phyloP scores from a whole-genome alignment of 2,113 vertebrate species.

The Egretta garzetta region DNA sequence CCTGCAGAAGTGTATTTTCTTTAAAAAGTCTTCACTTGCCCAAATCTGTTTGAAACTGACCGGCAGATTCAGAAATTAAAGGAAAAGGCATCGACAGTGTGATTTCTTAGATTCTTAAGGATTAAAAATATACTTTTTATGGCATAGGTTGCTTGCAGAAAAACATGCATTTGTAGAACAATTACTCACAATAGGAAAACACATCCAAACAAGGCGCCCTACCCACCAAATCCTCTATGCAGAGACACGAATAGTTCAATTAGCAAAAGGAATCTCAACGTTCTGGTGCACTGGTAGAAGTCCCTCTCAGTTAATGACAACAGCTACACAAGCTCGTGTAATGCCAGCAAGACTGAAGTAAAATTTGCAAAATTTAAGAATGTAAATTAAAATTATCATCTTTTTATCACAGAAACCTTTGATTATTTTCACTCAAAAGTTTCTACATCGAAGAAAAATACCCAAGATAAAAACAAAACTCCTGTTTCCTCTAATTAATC shows the following conservation, averaged over 20 bases:
- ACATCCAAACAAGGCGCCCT: neutral
- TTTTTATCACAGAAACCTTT: neutral
- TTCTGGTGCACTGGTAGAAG: neutral
- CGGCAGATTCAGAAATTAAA: neutral
- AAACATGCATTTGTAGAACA: neutral
- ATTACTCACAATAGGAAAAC: neutral
- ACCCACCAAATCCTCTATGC: neutral
- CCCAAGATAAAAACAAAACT: neutral
- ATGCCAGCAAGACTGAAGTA: neutral
- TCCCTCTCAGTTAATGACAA: neutral
- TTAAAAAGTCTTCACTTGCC: neutral
- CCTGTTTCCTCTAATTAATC: neutral
- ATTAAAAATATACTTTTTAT: neutral
- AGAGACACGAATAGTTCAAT: neutral
- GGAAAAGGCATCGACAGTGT: neutral
- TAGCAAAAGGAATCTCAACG: neutral
- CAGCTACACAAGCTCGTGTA: neutral
- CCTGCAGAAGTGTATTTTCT: neutral
- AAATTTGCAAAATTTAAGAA: neutral
- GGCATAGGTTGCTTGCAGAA: neutral
- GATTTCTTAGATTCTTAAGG: neutral
- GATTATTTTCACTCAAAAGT: neutral
- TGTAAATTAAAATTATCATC: neutral
- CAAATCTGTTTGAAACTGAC: neutral
- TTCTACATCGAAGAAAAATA: neutral